phyloP scores from a whole-genome alignment of 1,140 invertebrate genomes.

The Myzus persicae region DNA sequence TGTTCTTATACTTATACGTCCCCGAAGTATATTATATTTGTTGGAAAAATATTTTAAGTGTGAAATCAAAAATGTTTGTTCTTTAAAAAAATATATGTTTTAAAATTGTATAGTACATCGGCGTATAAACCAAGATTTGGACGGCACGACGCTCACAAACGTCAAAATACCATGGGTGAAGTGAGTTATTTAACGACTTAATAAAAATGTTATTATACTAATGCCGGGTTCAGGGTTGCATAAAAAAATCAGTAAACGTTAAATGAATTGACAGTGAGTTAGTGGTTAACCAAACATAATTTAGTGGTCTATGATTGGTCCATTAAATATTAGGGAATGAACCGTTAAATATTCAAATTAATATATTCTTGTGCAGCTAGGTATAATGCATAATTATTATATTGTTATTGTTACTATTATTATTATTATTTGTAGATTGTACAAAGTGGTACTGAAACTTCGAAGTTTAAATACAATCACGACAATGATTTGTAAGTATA shows the following conservation, averaged over 20 bases:
- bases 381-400: background rate
- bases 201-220: background rate
- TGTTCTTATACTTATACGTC: too few relatives aligned
- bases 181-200: background rate
- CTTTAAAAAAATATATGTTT: background rate
- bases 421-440: background rate
- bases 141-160: conserved; percentile 39
- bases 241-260: background rate
- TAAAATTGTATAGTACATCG: background rate
- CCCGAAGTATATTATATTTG: background rate
- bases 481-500: conserved; percentile 33
- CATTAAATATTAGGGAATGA: too few relatives aligned
- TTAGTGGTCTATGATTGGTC: too few relatives aligned
- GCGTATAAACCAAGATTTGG: background rate
- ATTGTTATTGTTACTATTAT: background rate
- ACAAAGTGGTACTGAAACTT: conserved; percentile 3
- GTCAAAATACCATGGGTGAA: conserved; percentile 37
- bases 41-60: background rate
- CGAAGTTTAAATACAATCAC: conserved; percentile 21
- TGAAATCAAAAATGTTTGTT: background rate
- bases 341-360: background rate
- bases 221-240: background rate
- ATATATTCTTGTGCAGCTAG: background rate
- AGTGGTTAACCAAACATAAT: too few relatives aligned
- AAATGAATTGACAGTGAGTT: too few relatives aligned